phyloP scores from a whole-genome alignment of 2,888 invertebrate genomes.

The Clitarchus hookeri region DNA sequence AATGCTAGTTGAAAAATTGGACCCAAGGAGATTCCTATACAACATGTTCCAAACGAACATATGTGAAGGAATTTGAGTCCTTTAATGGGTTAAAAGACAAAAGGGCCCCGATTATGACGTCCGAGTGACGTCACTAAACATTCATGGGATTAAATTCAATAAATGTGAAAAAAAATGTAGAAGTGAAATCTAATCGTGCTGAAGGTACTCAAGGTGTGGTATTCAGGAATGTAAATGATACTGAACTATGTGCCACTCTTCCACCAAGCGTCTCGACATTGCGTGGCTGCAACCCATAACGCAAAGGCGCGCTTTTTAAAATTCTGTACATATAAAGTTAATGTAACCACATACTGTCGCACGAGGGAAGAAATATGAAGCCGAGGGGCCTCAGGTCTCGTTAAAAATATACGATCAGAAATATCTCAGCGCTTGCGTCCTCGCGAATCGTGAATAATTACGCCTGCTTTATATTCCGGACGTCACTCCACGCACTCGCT shows the following conservation, averaged over 20 bases:
- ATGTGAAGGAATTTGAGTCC: too few relatives aligned
- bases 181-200: too few relatives aligned
- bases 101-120: too few relatives aligned
- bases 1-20: too few relatives aligned
- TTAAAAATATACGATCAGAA: not conserved
- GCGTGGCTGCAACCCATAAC: not conserved
- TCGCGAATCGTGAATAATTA: not conserved
- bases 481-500: not conserved
- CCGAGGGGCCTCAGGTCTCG: not conserved
- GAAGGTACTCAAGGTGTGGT: too few relatives aligned
- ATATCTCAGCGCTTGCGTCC: not conserved
- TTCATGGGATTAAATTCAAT: too few relatives aligned
- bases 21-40: too few relatives aligned
- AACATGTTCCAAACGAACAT: too few relatives aligned
- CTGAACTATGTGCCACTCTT: not conserved
- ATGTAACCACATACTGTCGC: slow-evolving; percentile 7
- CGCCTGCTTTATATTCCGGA: not conserved
- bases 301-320: not conserved
- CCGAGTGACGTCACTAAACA: too few relatives aligned
- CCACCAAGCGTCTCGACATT: not conserved
- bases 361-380: not conserved
- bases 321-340: not conserved
- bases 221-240: too few relatives aligned
- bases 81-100: too few relatives aligned
- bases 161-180: too few relatives aligned